These are phyloP conservation scores for Syngnathus floridae DNA, from an alignment of 2,113 vertebrate genomes.

Conservation along the genomic window DNA sequence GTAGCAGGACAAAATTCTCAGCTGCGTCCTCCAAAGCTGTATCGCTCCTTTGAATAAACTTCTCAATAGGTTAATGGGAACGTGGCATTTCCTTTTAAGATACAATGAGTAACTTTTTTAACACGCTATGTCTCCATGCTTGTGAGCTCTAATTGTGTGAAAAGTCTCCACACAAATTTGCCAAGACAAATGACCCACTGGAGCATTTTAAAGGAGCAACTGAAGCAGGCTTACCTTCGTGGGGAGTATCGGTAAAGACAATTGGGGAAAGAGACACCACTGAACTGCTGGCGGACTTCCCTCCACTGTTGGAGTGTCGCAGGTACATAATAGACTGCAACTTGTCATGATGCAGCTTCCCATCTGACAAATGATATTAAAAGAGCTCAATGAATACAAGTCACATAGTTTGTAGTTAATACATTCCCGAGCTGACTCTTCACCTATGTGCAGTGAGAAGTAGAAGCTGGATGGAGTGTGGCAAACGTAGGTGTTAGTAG, in stretches of 20 bases:
- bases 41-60: too few species aligned
- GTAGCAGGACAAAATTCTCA: too few species aligned
- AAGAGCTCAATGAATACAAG: constrained; percentile 8
- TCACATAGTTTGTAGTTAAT: neutral
- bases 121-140: neutral
- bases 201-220: neutral
- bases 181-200: neutral
- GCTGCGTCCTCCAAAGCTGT: too few species aligned
- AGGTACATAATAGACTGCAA: constrained; percentile 86
- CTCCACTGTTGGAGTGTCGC: constrained; percentile 81
- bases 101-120: too few species aligned
- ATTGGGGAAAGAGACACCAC: constrained; percentile 75
- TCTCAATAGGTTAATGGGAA: too few species aligned
- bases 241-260: constrained; percentile 69
- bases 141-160: neutral
- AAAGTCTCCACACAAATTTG: neutral
- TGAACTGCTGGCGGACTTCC: constrained; percentile 75
- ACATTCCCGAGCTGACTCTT: constrained; percentile 12
- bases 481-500: constrained; percentile 96
- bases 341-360: constrained; percentile 92
- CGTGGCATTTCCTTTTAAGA: too few species aligned
- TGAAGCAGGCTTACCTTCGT: constrained; percentile 70
- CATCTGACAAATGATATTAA: constrained; percentile 74
- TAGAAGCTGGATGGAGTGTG: constrained; percentile 95
- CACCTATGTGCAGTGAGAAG: constrained; percentile 94